Evolutionary conservation across 92 coral and sea anemone genomes (phyloP).

Genomic region (Parazoanthus swiftii): DNA sequence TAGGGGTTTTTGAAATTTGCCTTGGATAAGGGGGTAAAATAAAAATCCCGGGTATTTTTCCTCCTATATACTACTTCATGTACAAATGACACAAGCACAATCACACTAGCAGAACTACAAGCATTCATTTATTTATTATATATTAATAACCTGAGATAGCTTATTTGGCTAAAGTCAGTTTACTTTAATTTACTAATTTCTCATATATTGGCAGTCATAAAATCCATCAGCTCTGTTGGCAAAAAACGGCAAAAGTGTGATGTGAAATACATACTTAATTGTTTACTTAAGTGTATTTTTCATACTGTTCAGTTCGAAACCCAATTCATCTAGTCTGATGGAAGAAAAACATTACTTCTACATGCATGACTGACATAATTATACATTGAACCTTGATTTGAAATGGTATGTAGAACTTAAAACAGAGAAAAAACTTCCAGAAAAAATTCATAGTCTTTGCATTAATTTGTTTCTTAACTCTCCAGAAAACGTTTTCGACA

Average conservation of each 20-base stretch:
- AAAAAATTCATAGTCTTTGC: too few relatives aligned
- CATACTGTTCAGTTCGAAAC: not conserved
- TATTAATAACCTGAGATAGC: not conserved
- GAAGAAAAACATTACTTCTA: not conserved
- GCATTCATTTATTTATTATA: not conserved
- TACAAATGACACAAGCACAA: not conserved
- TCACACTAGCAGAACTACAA: not conserved
- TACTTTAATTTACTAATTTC: too few relatives aligned
- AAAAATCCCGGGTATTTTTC: too few relatives aligned
- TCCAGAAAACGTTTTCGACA: too few relatives aligned
- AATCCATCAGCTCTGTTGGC: not conserved
- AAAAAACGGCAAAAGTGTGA: not conserved
- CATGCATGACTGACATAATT: not conserved
- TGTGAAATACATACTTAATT: not conserved
- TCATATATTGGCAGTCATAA: too few relatives aligned
- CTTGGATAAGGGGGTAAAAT: too few relatives aligned
- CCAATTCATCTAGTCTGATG: not conserved
- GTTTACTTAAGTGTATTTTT: not conserved
- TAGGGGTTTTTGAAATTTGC: too few relatives aligned
- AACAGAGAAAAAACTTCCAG: too few relatives aligned
- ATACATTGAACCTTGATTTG: not conserved
- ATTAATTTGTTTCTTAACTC: too few relatives aligned
- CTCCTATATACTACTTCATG: too few relatives aligned
- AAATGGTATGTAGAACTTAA: too few relatives aligned
- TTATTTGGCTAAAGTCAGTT: too few relatives aligned